Evolutionary conservation across 2,888 invertebrate genomes (phyloP), one percentile per base, ranked within the genome.

Genomic region (Drosophila koepferae): DNA sequence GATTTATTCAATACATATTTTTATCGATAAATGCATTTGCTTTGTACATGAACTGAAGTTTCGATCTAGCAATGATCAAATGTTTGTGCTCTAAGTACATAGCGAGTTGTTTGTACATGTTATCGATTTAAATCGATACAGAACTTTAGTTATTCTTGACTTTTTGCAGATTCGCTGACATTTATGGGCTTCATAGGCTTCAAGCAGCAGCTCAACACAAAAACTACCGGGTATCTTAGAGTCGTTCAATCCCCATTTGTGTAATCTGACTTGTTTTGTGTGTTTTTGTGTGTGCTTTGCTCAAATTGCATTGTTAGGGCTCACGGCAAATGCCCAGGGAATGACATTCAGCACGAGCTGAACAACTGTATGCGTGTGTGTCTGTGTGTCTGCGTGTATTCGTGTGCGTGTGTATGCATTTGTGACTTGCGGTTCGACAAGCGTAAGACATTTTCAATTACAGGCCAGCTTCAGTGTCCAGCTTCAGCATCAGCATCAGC

Each of bases 381-480:
- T n/a, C 7, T 36, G 20, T 20, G 56, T 70, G 70, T 43, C 14
- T 73, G 18, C 43, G 51, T 71, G 63, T 81, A 61, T 72, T 43
- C 70, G 74, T 74, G 77, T 74, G 12, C 34, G 23, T 82, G 41
- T 53, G 38, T 53, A 56, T 72, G 71, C 80, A 66, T 75, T 51
- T 77, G 81, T 76, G 74, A 79, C 84, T 86, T 88, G 90, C 75
- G 80, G 82, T 91, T 83, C 90, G 90, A 89, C 91, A 91, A 90
- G 86, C 91, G 81, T 86, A 89, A 91, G 91, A 91, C 92, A 90
- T 90, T 91, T 91, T 89, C 92, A 91, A 91, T 91, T 91, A 91
- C 89, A 86, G 81, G 79, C 72, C 86, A 74, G 72, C 80, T 38
- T 5, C 66, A 61, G 18, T 56, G 74, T 55, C 67, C 74, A 68